phyloP scores from a whole-genome alignment of 2,888 invertebrate genomes.

The Patella caerulea region DNA sequence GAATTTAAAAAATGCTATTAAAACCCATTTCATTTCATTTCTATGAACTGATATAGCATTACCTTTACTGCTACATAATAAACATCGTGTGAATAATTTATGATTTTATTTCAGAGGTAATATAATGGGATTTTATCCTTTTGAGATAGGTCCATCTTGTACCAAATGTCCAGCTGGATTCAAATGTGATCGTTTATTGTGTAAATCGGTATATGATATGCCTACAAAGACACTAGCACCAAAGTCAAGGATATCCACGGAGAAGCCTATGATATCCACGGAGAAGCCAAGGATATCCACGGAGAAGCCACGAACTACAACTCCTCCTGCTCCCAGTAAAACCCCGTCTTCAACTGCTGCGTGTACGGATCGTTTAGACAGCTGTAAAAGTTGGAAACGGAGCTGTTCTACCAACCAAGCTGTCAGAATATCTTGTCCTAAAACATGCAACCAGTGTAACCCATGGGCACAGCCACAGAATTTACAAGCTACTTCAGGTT shows the following conservation, averaged over 20 bases:
- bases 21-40: too few species aligned
- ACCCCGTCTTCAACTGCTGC: background rate
- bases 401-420: slow-evolving; percentile 8
- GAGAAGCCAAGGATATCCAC: background rate
- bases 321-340: too few species aligned
- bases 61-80: too few species aligned
- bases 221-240: background rate
- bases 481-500: too few species aligned
- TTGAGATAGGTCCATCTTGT: background rate
- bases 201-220: background rate
- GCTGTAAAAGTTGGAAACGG: background rate
- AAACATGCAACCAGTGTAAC: slow-evolving; percentile 13
- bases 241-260: slow-evolving; percentile 9
- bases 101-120: background rate
- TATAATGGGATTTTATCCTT: background rate
- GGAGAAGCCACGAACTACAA: background rate
- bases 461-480: background rate
- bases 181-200: background rate
- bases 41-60: too few species aligned
- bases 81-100: background rate
- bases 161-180: background rate
- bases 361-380: background rate
- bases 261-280: background rate
- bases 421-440: slow-evolving; percentile 9
- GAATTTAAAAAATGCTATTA: too few species aligned